Evolutionary conservation across 2,113 vertebrate genomes (phyloP).

Genomic region (Podarcis raffonei): DNA sequence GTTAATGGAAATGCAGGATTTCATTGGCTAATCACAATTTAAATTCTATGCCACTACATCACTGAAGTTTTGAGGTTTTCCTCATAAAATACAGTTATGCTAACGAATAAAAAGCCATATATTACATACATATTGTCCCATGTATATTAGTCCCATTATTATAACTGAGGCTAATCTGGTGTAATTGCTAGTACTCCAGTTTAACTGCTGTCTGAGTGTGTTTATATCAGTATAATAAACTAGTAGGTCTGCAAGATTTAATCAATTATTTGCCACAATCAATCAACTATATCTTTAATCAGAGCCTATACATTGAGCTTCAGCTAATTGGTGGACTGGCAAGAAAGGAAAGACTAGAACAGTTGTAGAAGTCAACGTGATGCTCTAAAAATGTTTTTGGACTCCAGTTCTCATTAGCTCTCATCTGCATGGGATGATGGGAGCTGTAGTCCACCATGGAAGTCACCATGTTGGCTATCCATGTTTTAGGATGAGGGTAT

Average conservation of each 20-base stretch:
- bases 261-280: conserved; percentile 23
- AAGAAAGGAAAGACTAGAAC: neutral
- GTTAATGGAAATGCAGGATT: conserved; percentile 81
- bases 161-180: conserved; percentile 21
- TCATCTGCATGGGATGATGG: neutral
- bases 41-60: conserved; percentile 69
- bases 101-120: conserved; percentile 6
- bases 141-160: conserved; percentile 31
- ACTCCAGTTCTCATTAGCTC: neutral
- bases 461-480: neutral
- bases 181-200: conserved; percentile 25
- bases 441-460: neutral
- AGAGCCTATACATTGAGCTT: neutral
- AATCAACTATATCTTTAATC: conserved; percentile 11
- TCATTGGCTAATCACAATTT: conserved; percentile 80
- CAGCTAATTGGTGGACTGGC: neutral
- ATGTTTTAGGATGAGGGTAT: neutral
- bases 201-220: conserved; percentile 21
- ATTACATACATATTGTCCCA: neutral
- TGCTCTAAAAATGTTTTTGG: neutral
- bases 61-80: conserved; percentile 53
- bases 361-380: neutral
- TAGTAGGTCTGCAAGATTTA: conserved; percentile 17
- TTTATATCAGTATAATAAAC: conserved; percentile 35
- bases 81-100: conserved; percentile 43